These are phyloP conservation scores for Dynastes grantii DNA, from an alignment of 2,888 invertebrate species.

Conservation along the genomic window DNA sequence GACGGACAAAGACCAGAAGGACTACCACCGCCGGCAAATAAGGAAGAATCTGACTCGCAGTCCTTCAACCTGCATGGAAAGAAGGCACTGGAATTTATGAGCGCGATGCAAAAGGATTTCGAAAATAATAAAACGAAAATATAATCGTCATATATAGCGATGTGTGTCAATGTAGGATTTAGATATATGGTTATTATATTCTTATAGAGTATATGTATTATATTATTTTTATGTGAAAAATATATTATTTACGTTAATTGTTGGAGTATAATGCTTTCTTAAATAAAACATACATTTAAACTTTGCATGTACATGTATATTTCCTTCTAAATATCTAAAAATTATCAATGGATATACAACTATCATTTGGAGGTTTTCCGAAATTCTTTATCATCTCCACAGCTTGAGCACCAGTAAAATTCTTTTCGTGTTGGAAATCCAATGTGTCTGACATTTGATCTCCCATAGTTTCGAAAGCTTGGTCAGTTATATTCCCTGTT, in stretches of 20 bases:
- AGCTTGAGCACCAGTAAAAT: slow-evolving; percentile 61
- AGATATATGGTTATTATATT: slow-evolving; percentile 27
- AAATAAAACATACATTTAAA: no score
- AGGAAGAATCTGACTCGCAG: slow-evolving; percentile 1
- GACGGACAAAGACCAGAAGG: slow-evolving; percentile 51
- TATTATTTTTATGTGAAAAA: slow-evolving; percentile 9
- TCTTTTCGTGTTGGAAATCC: slow-evolving; percentile 64
- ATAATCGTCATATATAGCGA: slow-evolving; percentile 14
- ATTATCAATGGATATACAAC: not conserved
- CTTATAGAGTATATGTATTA: slow-evolving; percentile 16
- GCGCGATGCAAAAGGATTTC: slow-evolving; percentile 53
- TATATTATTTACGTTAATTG: slow-evolving; percentile 15
- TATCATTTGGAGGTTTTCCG: not conserved
- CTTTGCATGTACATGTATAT: no score
- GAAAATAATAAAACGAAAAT: slow-evolving; percentile 56
- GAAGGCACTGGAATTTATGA: slow-evolving; percentile 56
- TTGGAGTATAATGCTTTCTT: not conserved
- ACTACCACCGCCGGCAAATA: slow-evolving; percentile 51
- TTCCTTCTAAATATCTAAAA: not conserved
- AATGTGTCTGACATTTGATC: slow-evolving; percentile 67
- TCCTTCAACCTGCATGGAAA: slow-evolving; percentile 51
- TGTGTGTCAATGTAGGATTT: not conserved
- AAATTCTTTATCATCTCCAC: slow-evolving; percentile 41
- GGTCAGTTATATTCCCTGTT: slow-evolving; percentile 66
- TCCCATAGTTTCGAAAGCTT: slow-evolving; percentile 68